A percentile compares a stretch with the other conserved stretches of the same genome.
Conservation (phyloP, 2,888 invertebrate species). For the Chaitophorus viminalis region DNA sequence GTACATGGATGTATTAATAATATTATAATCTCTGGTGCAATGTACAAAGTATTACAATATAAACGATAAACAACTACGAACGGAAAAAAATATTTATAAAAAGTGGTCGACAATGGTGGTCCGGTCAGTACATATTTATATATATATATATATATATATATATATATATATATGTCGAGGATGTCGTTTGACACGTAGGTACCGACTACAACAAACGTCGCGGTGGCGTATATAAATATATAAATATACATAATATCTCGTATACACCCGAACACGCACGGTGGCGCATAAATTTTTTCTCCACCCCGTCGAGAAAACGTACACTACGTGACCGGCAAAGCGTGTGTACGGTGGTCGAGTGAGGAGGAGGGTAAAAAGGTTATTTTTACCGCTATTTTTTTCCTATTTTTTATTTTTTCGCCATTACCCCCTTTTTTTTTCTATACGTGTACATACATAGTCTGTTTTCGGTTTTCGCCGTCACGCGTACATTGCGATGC, state of each 20-base stretch:
- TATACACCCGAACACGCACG: neutral
- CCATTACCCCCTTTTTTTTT: neutral
- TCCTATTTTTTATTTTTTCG: neutral
- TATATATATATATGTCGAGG: too few species aligned
- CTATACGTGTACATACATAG: too few species aligned
- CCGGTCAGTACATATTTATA: too few species aligned
- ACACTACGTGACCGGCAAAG: neutral
- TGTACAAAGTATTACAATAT: too few species aligned
- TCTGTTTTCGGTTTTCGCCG: neutral
- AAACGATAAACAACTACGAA: neutral
- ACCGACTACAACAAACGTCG: neutral
- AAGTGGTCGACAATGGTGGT: neutral
- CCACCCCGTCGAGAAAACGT: neutral
- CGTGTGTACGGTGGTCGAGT: neutral
- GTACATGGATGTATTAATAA: too few species aligned
- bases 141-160: too few species aligned
- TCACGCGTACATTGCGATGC: neutral
- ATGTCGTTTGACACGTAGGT: neutral
- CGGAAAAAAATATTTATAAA: neutral
- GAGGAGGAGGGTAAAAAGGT: neutral
- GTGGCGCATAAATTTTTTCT: neutral
- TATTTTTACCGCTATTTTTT: constrained; percentile 15
- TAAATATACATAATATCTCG: too few species aligned
- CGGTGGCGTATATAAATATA: neutral
- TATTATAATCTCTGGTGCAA: too few species aligned